A percentile compares a stretch with the other conserved stretches of the same genome.
These are phyloP conservation scores for Channa maculata DNA, from an alignment of 2,113 vertebrate genomes.

Conservation along the genomic window DNA sequence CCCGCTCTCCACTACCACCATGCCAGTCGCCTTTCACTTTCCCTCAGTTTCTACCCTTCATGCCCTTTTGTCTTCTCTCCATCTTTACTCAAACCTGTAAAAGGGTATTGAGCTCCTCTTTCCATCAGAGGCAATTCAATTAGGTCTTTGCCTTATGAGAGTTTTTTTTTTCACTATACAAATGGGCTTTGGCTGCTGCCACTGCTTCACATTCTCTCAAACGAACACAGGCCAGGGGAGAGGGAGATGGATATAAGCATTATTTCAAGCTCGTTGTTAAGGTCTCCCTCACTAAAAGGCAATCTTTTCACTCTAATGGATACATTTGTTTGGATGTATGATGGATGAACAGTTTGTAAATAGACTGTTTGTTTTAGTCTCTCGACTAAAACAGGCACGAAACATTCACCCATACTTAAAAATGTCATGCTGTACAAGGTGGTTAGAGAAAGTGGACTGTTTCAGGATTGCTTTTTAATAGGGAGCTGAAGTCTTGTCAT, in stretches of 20 bases:
- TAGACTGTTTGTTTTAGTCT: slow-evolving; percentile 35
- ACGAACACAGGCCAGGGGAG: neutral
- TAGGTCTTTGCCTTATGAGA: slow-evolving; percentile 67
- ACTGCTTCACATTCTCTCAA: slow-evolving; percentile 50
- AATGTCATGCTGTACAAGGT: slow-evolving; percentile 6
- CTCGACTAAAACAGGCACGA: neutral
- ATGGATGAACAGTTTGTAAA: slow-evolving; percentile 51
- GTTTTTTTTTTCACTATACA: slow-evolving; percentile 65
- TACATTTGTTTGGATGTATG: slow-evolving; percentile 52
- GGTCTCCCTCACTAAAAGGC: slow-evolving; percentile 56
- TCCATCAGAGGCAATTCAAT: slow-evolving; percentile 76
- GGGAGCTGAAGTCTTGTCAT: neutral
- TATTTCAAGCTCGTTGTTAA: slow-evolving; percentile 65
- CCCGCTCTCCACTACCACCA: slow-evolving; percentile 10
- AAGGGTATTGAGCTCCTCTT: slow-evolving; percentile 68
- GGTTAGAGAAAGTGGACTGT: slow-evolving; percentile 13
- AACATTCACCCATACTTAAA: slow-evolving; percentile 26
- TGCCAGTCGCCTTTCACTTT: slow-evolving; percentile 47
- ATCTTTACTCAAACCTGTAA: slow-evolving; percentile 72
- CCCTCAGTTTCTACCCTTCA: slow-evolving; percentile 39
- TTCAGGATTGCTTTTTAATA: slow-evolving; percentile 24
- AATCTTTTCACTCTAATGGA: slow-evolving; percentile 66
- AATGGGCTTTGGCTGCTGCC: slow-evolving; percentile 59
- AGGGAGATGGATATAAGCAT: slow-evolving; percentile 26
- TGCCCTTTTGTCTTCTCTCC: slow-evolving; percentile 64